These are phyloP conservation scores for Falco naumanni DNA, from an alignment of 2,797 vertebrate genomes.

Conservation along the genomic window DNA sequence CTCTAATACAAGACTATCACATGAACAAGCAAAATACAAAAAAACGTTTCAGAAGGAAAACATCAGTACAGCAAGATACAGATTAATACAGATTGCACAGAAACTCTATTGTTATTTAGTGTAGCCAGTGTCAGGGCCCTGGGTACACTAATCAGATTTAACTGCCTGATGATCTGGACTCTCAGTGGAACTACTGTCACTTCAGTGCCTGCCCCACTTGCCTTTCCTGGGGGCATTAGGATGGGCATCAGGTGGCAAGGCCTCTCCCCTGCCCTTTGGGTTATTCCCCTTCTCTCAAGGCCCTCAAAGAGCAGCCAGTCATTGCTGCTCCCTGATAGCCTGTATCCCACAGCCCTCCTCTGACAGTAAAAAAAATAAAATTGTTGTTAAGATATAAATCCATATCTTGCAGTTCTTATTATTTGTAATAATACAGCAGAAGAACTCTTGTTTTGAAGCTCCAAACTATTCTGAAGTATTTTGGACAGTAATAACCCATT, in stretches of 20 bases:
- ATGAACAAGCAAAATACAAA: background rate
- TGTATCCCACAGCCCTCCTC: fast-evolving
- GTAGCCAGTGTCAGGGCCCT: background rate
- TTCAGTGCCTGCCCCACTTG: background rate
- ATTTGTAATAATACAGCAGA: background rate
- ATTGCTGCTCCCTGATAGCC: background rate
- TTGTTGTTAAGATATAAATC: background rate
- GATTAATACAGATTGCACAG: background rate
- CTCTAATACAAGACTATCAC: too few species aligned
- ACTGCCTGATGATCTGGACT: background rate
- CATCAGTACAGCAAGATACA: background rate
- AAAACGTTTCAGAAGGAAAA: background rate
- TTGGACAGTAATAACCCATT: background rate
- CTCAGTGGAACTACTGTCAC: fast-evolving
- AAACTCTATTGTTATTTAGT: background rate
- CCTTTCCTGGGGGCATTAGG: background rate
- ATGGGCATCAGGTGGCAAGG: background rate
- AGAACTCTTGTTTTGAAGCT: background rate
- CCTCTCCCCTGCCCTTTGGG: too few species aligned
- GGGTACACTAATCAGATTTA: background rate
- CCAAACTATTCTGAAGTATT: background rate
- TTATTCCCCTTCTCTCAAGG: background rate
- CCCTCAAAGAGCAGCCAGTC: background rate
- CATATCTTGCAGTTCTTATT: background rate
- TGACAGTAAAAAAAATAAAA: background rate